Evolutionary conservation across 2,113 vertebrate genomes (phyloP).

Genomic region (Spheniscus mendiculus): DNA sequence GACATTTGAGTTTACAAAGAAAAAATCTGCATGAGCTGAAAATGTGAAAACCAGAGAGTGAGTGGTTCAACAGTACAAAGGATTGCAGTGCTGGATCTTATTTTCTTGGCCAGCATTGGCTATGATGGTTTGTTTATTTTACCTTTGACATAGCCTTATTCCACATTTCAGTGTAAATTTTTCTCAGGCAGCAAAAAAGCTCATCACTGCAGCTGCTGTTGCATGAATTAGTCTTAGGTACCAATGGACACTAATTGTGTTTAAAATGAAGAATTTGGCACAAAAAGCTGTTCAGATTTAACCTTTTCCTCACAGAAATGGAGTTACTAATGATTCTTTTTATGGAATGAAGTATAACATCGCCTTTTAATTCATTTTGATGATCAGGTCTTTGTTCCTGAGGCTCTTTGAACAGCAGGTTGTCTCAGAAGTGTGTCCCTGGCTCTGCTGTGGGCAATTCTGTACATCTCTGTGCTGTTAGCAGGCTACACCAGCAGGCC

Average conservation of each 20-base stretch:
- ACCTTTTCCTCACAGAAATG: not conserved
- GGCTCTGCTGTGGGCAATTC: not conserved
- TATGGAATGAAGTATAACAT: not conserved
- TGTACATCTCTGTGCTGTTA: not conserved
- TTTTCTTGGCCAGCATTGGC: not conserved
- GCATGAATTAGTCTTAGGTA: not conserved
- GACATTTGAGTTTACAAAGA: not conserved
- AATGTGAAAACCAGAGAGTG: not conserved
- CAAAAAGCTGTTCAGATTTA: not conserved
- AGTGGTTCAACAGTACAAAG: not conserved
- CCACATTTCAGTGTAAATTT: not conserved
- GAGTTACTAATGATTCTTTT: not conserved
- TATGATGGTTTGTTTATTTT: slow-evolving; percentile 20
- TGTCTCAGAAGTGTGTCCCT: not conserved
- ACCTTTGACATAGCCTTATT: not conserved
- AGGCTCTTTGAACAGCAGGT: not conserved
- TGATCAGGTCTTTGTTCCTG: not conserved
- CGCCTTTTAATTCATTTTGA: not conserved
- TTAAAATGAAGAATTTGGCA: not conserved
- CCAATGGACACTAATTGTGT: not conserved
- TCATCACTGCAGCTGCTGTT: not conserved
- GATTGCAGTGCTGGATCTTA: not conserved
- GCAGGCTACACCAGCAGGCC: not conserved
- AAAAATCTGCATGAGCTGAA: not conserved
- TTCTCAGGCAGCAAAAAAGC: not conserved